Evolutionary conservation across 2,888 invertebrate genomes (phyloP), one percentile per base, ranked within the genome.

Genomic region (Emmelina monodactyla): DNA sequence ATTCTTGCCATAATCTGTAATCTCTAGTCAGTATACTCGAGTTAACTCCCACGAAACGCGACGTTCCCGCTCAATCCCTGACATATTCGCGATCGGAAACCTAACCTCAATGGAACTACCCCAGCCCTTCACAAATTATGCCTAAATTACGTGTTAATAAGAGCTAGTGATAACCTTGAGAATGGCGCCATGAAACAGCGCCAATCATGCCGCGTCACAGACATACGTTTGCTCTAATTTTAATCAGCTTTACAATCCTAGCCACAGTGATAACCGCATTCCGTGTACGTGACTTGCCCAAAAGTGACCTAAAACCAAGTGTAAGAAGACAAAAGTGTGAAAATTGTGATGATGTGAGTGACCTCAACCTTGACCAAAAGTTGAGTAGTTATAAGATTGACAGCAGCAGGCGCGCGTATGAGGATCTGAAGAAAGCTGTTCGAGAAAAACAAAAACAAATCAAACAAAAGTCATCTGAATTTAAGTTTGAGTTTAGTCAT

Each of bases 11-110:
- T 62, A 58, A 57, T 55, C 50, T 81, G 83, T 54, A 86, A 84
- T 41, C 68, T 84, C 37, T 72, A 81, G 65, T 73, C 87, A 61
- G 85, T 87, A 59, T 58, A 85, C 49, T 85, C 83, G 48, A 83
- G 86, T 59, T 86, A 87, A 70, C 82, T 83, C 53, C 78, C 84
- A 57, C 83, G 60, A 65, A 61, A 61, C 66, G 61, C 58, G 59
- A 64, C 62, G 60, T 63, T 52, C 49, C 54, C 49, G 48, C 53
- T 51, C 55, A 56, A 54, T 51, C 53, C 51, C 55, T 13, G n/a
- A 7, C 25, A 10, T n/a, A 25, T n/a, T n/a, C n/a, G 11, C 3
- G 11, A 25, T 10, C 4, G 3, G 4, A 3, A 10, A 9, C 3
- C 4, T 25, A 56, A 50, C 55, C 61, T 67, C 64, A 69, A 71